These are phyloP conservation scores for Proterorhinus semilunaris DNA, from an alignment of 2,113 vertebrate genomes.

Conservation along the genomic window DNA sequence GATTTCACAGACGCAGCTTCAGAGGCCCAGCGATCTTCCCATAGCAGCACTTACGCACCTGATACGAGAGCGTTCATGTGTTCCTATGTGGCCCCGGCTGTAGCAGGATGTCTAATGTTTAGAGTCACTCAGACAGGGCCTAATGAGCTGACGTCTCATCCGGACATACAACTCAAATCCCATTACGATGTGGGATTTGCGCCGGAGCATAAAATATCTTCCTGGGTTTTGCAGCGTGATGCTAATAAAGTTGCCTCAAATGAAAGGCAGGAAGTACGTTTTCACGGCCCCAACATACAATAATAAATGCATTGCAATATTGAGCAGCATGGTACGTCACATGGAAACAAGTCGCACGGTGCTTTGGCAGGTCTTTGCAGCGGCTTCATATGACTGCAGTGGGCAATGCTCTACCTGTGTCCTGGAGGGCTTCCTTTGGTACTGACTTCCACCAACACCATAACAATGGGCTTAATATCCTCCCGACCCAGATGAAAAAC, in stretches of 20 bases:
- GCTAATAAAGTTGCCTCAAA: conserved; percentile 1
- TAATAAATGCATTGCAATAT: background rate
- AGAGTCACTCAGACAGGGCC: background rate
- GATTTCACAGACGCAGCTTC: conserved; percentile 5
- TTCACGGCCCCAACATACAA: background rate
- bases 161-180: background rate
- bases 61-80: conserved; percentile 2
- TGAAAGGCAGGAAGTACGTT: conserved; percentile 1
- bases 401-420: background rate
- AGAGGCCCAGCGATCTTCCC: background rate
- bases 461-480: no score
- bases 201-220: background rate
- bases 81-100: background rate
- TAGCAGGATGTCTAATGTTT: background rate
- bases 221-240: background rate
- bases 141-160: background rate
- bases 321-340: background rate
- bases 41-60: conserved; percentile 14
- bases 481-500: no score
- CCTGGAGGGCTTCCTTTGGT: background rate
- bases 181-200: conserved; percentile 1
- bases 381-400: background rate
- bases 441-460: background rate
- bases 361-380: background rate
- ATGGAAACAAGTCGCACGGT: background rate